Evolutionary conservation across 2,113 vertebrate genomes (phyloP).

Genomic region (Syrrhaptes paradoxus): DNA sequence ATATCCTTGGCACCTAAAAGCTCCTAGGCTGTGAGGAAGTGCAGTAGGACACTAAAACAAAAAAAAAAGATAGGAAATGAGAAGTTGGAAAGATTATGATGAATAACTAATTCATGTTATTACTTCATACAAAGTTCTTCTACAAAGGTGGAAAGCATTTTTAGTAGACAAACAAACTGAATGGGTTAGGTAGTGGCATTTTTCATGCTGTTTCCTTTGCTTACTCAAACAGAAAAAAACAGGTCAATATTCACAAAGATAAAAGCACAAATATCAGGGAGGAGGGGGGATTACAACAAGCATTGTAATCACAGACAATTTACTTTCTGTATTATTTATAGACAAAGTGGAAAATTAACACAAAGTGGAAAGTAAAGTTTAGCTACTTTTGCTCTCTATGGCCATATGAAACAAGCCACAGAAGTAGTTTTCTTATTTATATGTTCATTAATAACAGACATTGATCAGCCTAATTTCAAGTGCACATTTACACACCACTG

Average conservation of each 20-base stretch:
- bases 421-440: background rate
- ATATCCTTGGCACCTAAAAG: background rate
- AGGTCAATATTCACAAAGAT: background rate
- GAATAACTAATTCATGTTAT: background rate
- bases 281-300: background rate
- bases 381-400: background rate
- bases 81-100: background rate
- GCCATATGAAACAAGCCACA: background rate
- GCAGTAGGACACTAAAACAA: background rate
- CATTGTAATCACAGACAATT: background rate
- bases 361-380: background rate
- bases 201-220: background rate
- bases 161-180: background rate
- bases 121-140: background rate
- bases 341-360: background rate
- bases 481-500: background rate
- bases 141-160: background rate
- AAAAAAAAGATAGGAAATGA: background rate
- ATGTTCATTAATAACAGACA: background rate
- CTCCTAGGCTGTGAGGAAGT: background rate
- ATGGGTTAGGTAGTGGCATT: background rate
- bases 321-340: background rate
- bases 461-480: slow-evolving; percentile 8
- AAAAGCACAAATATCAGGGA: background rate
- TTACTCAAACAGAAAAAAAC: background rate